phyloP scores from a whole-genome alignment of 2,797 vertebrate species.

The Rallus crepitans region DNA sequence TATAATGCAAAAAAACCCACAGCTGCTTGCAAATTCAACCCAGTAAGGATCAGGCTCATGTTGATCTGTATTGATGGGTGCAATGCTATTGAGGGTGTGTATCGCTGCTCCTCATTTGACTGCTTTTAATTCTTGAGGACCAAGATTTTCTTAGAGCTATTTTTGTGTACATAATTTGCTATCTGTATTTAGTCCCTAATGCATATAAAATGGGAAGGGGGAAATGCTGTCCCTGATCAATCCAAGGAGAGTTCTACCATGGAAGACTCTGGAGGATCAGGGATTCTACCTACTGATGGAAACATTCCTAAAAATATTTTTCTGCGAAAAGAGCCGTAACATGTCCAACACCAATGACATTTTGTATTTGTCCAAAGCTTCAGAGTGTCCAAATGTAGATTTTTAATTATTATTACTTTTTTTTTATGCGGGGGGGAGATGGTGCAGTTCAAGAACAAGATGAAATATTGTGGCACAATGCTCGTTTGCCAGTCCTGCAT shows the following conservation, averaged over 20 bases:
- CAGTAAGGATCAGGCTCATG: not conserved
- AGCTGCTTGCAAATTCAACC: not conserved
- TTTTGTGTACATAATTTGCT: not conserved
- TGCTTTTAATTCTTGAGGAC: not conserved
- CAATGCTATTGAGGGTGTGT: not conserved
- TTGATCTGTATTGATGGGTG: slow-evolving; percentile 40
- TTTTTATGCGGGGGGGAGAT: not conserved
- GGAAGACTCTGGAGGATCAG: not conserved
- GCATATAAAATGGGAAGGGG: not conserved
- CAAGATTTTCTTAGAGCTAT: not conserved
- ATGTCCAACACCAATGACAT: accelerated
- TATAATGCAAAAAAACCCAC: not conserved
- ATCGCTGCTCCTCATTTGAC: not conserved
- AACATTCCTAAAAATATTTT: not conserved
- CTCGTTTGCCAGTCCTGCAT: not conserved
- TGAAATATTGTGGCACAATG: not conserved
- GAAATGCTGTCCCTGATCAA: not conserved
- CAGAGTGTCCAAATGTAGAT: not conserved
- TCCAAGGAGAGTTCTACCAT: not conserved
- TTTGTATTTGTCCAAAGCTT: not conserved
- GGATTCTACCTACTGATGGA: not conserved
- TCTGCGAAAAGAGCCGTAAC: not conserved
- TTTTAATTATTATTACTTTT: not conserved
- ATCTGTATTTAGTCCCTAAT: not conserved
- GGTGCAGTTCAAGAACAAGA: accelerated